Evolutionary conservation across 2,888 invertebrate species (phyloP), one percentile per base, ranked within the genome.

Genomic region (Schrankia costaestrigalis): DNA sequence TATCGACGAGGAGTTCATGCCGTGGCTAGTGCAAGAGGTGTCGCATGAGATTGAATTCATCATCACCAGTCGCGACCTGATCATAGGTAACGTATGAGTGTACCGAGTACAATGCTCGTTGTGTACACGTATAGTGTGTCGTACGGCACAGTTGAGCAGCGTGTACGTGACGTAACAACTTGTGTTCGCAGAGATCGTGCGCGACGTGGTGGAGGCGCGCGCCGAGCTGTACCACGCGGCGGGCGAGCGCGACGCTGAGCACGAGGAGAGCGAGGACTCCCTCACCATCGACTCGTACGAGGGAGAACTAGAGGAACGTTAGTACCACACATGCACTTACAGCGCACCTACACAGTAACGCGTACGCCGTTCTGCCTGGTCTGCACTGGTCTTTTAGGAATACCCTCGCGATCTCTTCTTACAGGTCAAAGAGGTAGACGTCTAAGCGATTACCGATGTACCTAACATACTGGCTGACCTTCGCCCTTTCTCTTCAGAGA

Each of bases 21-120:
- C 96, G 30, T 97, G 96, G 97, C 83, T 97, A 51, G 92, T 94
- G 83, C 90, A 90, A 31, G 93, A 95, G 76, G 96, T 97, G 27
- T 92, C 93, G 29, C 89, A 90, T 41, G 95, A 96, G 82, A 90
- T 97, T 63, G 93, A 94, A 59, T 92, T 92, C 42, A 92, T 95
- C 78, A 91, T 95, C 49, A 93, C 93, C 61, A 95, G 95, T 50
- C 90, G 94, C 41, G 93, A 95, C 71, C 90, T 97, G 40, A 89
- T 97, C 31, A 92, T 94, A 56, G 93, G 93, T 91, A 35, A 46
- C 30, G 12, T 23, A 17, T n/a, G 7, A 3, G 7, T 17, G 3
- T 5, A 17, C 17, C 17, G 17, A 17, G 7, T 7, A 17, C 17
- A 17, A 17, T 5, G 17, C 17, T 17, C 7, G 17, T 7, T 17